Base-by-base conservation (phyloP, 2,888 invertebrate species). In the Tethea ocularis region DNA sequence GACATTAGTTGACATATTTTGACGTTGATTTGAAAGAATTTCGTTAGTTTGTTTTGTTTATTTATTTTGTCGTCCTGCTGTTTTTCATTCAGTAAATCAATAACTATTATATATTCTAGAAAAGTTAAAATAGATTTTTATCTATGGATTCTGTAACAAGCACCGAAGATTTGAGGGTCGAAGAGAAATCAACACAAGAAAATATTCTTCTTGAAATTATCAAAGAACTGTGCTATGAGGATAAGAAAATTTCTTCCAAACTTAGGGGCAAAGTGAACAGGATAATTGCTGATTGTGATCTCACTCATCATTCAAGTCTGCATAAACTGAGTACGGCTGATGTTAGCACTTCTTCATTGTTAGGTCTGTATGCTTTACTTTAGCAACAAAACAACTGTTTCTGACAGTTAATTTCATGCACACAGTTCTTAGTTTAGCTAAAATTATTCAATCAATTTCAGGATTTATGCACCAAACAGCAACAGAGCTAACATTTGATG, bases 221-320 rank as follows among this genome's bases (percentile, higher is more conserved):
- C 24, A 89, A 86, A 65, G 90, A 90, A 66, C 52, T 90, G 15
- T 87, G 89, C 61, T 72, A 72, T 57, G 87, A 86, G 57, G 71
- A 71, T 4, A 74, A 75, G 56, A 82, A 80, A 67, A 56, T 91
- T 24, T 82, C 88, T 1, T 46, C 74, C 0, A 88, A 84, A 66
- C 62, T 92, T 17, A 82, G 77, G 36, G 87, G 83, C 11, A 93
- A 92, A 83, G 82, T 93, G 1, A 86, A 79, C 17, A 83, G 84
- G 60, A 89, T 93, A 36, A 84, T 92, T 51, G 82, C 90, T 1
- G 89, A 91, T 59, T 89, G 88, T 59, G 88, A 93, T 60, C 77
- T 93, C 5, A 80, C 79, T 5, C 84, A 89, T 66, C 82, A 92
- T 65, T 80, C 89, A 4, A 91, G 89, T 61, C 77, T 93, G 26